phyloP scores from a whole-genome alignment of 2,888 invertebrate species.

The Oxyscelio sp. region DNA sequence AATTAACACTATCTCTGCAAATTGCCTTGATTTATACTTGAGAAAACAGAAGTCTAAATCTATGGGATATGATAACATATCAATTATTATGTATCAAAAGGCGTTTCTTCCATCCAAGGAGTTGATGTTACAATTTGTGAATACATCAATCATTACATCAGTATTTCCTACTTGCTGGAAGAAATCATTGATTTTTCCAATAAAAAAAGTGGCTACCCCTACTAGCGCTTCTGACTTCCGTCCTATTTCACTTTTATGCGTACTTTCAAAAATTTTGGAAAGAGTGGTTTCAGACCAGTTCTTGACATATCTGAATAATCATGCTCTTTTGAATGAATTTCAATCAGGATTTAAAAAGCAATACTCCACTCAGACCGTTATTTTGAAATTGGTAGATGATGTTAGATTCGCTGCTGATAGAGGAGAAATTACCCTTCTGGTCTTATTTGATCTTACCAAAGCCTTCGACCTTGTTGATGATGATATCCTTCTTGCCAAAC shows the following conservation, averaged over 20 bases:
- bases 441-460: slow-evolving; percentile 8
- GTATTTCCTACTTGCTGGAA: too few species aligned
- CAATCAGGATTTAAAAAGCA: slow-evolving; percentile 1
- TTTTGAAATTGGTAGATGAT: neutral
- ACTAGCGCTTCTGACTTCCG: neutral
- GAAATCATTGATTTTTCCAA: too few species aligned
- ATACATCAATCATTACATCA: too few species aligned
- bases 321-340: neutral
- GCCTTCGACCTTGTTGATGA: slow-evolving; percentile 7
- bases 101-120: too few species aligned
- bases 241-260: neutral
- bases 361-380: neutral
- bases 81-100: too few species aligned
- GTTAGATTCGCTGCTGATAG: neutral
- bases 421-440: neutral
- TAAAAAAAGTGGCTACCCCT: too few species aligned
- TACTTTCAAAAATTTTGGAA: neutral
- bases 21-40: too few species aligned
- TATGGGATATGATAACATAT: too few species aligned
- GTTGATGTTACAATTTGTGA: too few species aligned
- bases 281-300: neutral
- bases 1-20: too few species aligned
- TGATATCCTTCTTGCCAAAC: neutral
- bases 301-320: neutral
- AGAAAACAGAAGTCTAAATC: too few species aligned